Evolutionary conservation across 2,797 vertebrate species (phyloP), one percentile per base, ranked within the genome.

Genomic region (Anguilla marmorata): DNA sequence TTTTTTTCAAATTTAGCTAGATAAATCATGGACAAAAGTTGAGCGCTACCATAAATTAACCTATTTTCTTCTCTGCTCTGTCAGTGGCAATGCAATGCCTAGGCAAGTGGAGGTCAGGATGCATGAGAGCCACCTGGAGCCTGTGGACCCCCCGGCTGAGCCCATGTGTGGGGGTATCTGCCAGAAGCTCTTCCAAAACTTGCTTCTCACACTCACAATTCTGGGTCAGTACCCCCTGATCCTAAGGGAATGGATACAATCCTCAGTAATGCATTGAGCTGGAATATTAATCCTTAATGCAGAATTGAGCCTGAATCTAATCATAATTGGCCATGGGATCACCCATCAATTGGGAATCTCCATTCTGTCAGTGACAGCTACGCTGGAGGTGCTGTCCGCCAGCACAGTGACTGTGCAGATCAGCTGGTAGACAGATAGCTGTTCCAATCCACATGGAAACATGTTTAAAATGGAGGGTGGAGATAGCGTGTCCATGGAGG

Each of bases 91-190:
- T 94, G 97, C 92, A 89, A 99, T 99, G 97, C 97, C 98, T 93
- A 99, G 98, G 93, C 98, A 98, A 95, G 98, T 99, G 88, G 98
- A 99, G 93, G 98, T 99, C 89, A 97, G 97, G 90, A 98, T 99
- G 97, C 96, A 97, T 0, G 98, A 99, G 91, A 97, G 93, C 92
- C 97, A 98, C 79, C 91, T 98, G 92, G 96, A 94, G 88, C 94
- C 96, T 0, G 84, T 93, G 84, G 93, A 95, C 90, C 91, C 94
- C 72, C 54, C 92, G 90, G 52, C 92, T 0, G 92, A 95, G 50
- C 91, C 92, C 2, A 48, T 93, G 16, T 98, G 97, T 88, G 90
- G 95, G 93, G 89, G 93, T 48, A 14, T 98, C 84, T 99, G 97
- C 74, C 94, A 96, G 89, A 98, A 96, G 37, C 93, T 99, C 89